A percentile compares a stretch with the other conserved stretches of the same genome.
phyloP scores from a whole-genome alignment of 1,140 invertebrate species.

The Saccostrea echinata region DNA sequence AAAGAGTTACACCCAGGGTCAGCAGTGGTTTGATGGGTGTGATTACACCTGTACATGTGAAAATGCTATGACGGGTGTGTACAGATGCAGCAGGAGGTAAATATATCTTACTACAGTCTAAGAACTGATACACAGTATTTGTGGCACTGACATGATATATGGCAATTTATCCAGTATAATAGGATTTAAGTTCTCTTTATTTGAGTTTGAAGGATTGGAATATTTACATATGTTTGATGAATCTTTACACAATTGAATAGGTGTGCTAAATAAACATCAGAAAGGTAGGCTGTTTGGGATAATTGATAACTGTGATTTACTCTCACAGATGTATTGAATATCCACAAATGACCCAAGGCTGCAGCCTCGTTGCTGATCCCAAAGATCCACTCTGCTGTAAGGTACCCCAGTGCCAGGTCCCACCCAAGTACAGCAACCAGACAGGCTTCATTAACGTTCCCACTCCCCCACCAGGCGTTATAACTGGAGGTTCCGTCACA shows the following conservation, averaged over 20 bases:
- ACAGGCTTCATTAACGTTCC: conserved; percentile 51
- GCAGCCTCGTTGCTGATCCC: conserved; percentile 47
- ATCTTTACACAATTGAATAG: too few species aligned
- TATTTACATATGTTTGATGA: neutral
- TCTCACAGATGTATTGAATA: conserved; percentile 53
- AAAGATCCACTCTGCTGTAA: conserved; percentile 59
- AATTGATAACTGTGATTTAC: too few species aligned
- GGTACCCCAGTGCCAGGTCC: conserved; percentile 55
- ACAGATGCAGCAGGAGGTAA: conserved; percentile 59
- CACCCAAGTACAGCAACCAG: conserved; percentile 46
- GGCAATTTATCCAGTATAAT: neutral
- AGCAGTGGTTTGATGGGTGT: conserved; percentile 59
- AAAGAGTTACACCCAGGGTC: conserved; percentile 56
- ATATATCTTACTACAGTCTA: neutral
- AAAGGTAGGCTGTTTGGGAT: too few species aligned
- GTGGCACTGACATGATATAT: neutral
- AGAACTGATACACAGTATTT: neutral
- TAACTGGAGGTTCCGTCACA: conserved; percentile 56
- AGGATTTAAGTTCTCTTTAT: neutral
- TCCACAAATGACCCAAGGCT: conserved; percentile 42
- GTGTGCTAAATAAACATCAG: too few species aligned
- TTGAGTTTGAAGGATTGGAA: neutral
- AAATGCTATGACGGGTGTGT: conserved; percentile 50
- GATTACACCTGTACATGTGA: conserved; percentile 58
- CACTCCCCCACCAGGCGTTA: conserved; percentile 49